Percentiles rank a stretch among this genome's conserved stretches.
These are phyloP conservation scores for Triplophysa dalaica DNA, from an alignment of 2,113 vertebrate genomes.

Conservation along the genomic window DNA sequence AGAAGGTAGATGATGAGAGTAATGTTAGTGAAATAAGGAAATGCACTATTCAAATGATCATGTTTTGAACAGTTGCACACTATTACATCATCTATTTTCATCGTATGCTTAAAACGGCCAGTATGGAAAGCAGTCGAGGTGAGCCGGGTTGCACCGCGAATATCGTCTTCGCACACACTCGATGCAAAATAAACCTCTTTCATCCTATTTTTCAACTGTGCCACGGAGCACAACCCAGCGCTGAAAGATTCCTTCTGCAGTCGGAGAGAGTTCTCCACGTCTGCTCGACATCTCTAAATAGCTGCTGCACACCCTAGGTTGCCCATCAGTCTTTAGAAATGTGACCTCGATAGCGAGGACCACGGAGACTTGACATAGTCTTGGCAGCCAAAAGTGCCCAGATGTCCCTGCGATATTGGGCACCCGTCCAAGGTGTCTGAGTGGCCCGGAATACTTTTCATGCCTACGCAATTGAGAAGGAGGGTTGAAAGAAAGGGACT, in stretches of 20 bases:
- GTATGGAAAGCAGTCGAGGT: slow-evolving; percentile 15
- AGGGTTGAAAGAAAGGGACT: slow-evolving; percentile 27
- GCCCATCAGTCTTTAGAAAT: slow-evolving; percentile 66
- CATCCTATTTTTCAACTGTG: not conserved
- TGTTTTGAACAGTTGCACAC: slow-evolving; percentile 36
- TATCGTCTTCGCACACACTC: slow-evolving; percentile 59
- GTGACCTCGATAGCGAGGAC: slow-evolving; percentile 67
- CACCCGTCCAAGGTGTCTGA: slow-evolving; percentile 53
- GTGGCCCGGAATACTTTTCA: slow-evolving; percentile 48
- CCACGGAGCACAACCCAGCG: not conserved
- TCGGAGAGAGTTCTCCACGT: not conserved
- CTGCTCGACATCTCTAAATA: slow-evolving; percentile 27
- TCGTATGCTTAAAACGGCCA: slow-evolving; percentile 25
- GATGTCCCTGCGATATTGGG: slow-evolving; percentile 57
- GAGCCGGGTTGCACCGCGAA: slow-evolving; percentile 47
- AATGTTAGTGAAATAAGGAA: slow-evolving; percentile 21
- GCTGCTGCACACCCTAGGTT: slow-evolving; percentile 48
- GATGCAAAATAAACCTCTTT: slow-evolving; percentile 22
- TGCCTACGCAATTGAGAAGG: slow-evolving; percentile 18
- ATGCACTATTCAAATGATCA: slow-evolving; percentile 37
- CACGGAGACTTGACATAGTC: slow-evolving; percentile 46
- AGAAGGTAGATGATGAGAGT: no score
- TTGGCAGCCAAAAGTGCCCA: slow-evolving; percentile 58
- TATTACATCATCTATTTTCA: slow-evolving; percentile 52
- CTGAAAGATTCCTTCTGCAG: not conserved